Conservation (phyloP, 1,140 invertebrate genomes). For the Hirudo medicinalis region DNA sequence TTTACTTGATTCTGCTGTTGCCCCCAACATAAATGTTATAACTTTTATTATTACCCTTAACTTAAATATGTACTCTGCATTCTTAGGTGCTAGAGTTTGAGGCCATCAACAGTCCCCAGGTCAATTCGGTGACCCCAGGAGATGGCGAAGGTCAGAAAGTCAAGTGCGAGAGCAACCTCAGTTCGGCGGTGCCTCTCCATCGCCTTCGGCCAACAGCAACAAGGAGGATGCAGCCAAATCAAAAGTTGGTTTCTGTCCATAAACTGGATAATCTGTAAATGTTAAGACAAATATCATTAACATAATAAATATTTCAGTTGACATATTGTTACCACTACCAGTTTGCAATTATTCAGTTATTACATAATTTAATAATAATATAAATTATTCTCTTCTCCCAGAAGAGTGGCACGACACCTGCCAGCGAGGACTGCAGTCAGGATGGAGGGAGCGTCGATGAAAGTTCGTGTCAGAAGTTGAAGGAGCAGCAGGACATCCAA, state of each 20-base stretch:
- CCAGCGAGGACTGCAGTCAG: constrained; percentile 38
- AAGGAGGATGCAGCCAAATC: constrained; percentile 30
- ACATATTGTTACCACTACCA: no score
- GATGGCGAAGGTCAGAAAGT: constrained; percentile 28
- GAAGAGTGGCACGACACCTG: no score
- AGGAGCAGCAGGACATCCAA: not conserved
- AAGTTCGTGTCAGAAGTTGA: no score
- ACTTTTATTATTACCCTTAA: not conserved
- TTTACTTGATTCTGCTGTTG: not conserved
- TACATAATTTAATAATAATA: no score
- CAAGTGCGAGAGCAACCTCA: constrained; percentile 35
- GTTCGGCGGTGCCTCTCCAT: constrained; percentile 53
- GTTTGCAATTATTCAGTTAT: no score
- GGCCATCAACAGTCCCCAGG: constrained; percentile 68
- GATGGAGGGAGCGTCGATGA: constrained; percentile 31
- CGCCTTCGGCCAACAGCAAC: constrained; percentile 48
- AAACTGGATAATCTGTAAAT: no score
- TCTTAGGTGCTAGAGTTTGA: constrained; percentile 82
- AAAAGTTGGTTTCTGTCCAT: no score
- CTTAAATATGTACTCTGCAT: not conserved
- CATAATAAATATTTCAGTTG: no score
- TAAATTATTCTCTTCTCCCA: no score
- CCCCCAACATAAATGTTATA: no score
- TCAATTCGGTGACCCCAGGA: not conserved
- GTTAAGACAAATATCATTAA: no score